Evolutionary conservation across 2,888 invertebrate species (phyloP), one percentile per base, ranked within the genome.

Genomic region (Deroplatys truncata): DNA sequence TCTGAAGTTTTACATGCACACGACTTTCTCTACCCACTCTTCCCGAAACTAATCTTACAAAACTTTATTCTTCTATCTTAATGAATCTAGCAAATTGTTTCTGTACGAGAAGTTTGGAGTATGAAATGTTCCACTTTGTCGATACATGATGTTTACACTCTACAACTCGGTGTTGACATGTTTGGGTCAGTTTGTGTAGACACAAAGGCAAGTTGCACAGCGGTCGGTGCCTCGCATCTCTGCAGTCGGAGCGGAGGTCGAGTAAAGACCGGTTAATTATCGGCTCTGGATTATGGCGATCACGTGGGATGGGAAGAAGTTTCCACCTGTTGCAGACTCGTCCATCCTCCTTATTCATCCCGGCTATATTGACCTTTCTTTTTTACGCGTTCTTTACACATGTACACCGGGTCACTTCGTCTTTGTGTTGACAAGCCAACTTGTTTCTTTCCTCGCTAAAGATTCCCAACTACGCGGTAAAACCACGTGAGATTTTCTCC

Each of bases 261-360:
- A 72, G 56, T 72, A 72, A 25, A 72, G 56, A 72, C 56, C 56
- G 56, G 86, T 83, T 87, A 87, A 87, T 87, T 87, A 87, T 87
- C 31, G 82, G 83, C 35, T 83, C 13, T 29, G 35, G 28, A 82
- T 82, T 87, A 87, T 87, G 87, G 31, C 87, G 83, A 87, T 82
- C 87, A 87, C 87, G 87, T 87, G 31, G 56, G 20, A 72, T 72
- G 56, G 56, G 56, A 72, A 72, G 56, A 72, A 20, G 20, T 72
- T 72, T 72, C 56, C 56, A 72, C 56, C 56, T 72, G 56, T 72
- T 72, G 56, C 56, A 20, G 56, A 72, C 56, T 72, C 56, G 56
- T 72, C 56, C 56, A 72, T 72, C 56, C 56, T 72, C 56, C 56
- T 72, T 72, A 72, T 72, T 20, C 56, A 72, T 72, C 56, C 56